phyloP scores from a whole-genome alignment of 2,888 invertebrate genomes.

The Coelopa pilipes region DNA sequence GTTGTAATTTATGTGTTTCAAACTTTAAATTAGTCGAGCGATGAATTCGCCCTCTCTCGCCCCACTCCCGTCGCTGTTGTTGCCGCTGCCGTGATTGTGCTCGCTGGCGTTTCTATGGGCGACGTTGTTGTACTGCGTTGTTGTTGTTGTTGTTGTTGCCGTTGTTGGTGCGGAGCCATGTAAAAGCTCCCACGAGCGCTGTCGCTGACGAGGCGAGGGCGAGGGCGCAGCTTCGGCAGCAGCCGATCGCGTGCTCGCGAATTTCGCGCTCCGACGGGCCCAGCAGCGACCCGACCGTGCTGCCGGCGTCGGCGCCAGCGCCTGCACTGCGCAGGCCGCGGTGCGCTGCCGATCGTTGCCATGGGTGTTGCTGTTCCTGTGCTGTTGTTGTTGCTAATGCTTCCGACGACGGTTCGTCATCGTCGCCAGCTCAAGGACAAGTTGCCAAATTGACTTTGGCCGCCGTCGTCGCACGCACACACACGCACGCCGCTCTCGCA shows the following conservation, averaged over 20 bases:
- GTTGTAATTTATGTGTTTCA: conserved; percentile 23
- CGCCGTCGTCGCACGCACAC: not conserved
- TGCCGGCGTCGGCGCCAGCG: not conserved
- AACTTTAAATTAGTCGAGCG: conserved; percentile 21
- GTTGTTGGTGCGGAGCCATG: not conserved
- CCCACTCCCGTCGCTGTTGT: not conserved
- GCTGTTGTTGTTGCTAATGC: conserved; percentile 5
- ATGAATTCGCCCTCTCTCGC: not conserved
- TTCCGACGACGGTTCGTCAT: conserved; percentile 8
- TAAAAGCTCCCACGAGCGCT: conserved; percentile 8
- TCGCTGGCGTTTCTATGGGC: not conserved
- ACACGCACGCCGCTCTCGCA: not conserved
- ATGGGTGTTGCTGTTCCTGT: not conserved
- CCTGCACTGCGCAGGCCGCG: not conserved
- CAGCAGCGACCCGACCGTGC: too few species aligned
- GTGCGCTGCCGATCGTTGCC: not conserved
- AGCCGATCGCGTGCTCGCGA: not conserved
- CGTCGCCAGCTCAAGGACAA: conserved; percentile 32
- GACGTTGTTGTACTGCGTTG: too few species aligned
- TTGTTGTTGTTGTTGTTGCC: conserved; percentile 9
- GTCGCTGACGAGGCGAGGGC: conserved; percentile 8
- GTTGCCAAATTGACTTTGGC: conserved; percentile 36
- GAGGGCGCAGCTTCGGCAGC: not conserved
- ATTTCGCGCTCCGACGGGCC: too few species aligned
- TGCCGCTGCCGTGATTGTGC: not conserved